These are phyloP conservation scores for Sitophilus oryzae DNA, from an alignment of 1,140 invertebrate species.

Conservation along the genomic window DNA sequence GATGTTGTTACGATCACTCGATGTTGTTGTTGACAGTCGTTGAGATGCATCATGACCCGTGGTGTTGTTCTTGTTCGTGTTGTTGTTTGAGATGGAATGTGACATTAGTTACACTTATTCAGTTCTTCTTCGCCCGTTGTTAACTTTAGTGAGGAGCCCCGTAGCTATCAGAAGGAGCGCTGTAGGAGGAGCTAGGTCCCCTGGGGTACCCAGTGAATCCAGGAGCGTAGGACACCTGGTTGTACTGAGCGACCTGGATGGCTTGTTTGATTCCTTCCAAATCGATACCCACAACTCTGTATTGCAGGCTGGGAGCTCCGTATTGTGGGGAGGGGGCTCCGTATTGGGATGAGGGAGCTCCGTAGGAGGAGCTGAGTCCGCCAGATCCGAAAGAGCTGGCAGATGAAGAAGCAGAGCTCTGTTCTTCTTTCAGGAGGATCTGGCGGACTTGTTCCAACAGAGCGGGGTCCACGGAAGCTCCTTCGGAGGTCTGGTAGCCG, in stretches of 20 bases:
- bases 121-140: constrained; percentile 32
- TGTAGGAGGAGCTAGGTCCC: constrained; percentile 43
- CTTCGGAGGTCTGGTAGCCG: constrained; percentile 68
- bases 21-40: constrained; percentile 31
- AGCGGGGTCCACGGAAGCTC: constrained; percentile 68
- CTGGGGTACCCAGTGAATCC: constrained; percentile 52
- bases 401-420: constrained; percentile 50
- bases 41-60: constrained; percentile 45
- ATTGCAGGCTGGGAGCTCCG: constrained; percentile 52
- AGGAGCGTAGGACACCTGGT: constrained; percentile 47
- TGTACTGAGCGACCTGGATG: constrained; percentile 69
- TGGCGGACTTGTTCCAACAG: constrained; percentile 74
- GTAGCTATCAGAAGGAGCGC: constrained; percentile 52
- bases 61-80: background rate
- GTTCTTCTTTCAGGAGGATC: constrained; percentile 74
- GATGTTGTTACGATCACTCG: constrained; percentile 31
- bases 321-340: constrained; percentile 54
- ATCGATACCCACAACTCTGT: constrained; percentile 65
- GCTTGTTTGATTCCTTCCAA: constrained; percentile 70
- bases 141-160: constrained; percentile 50
- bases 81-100: constrained; percentile 35
- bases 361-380: constrained; percentile 47
- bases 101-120: constrained; percentile 35
- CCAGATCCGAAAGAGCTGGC: constrained; percentile 42
- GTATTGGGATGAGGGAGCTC: constrained; percentile 54